Evolutionary conservation across 2,113 vertebrate species (phyloP), one percentile per base, ranked within the genome.

Genomic region (Cyprinodon brontotheroides): DNA sequence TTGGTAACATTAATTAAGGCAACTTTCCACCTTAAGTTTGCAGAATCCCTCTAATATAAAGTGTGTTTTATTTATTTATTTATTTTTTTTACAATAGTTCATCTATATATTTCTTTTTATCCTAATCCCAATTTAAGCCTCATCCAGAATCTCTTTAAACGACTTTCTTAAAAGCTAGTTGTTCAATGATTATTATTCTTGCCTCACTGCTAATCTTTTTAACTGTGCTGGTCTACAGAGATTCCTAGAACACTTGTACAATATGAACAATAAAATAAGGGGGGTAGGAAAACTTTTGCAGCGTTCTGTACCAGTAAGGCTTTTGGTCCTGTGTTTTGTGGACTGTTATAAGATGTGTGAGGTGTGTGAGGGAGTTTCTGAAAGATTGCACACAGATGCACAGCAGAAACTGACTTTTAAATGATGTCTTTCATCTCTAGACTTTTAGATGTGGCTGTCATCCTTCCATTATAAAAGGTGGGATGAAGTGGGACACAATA

Each of bases 371-470:
- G 20, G 70, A 20, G 47, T 50, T 53, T 50, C 57, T 61, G 45
- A 68, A n/a, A 53, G 53, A 59, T 69, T n/a, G 70, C 61, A 63
- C 68, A 80, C 62, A 80, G 75, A 80, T 71, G 66, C 81, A 78
- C 84, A 78, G 75, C 86, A 87, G 78, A 85, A 83, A 88, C 81
- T 78, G 77, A 74, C 86, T 89, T 91, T 82, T 91, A 91, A 93
- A 93, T 90, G 68, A 92, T 90, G 89, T 89, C 92, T 93, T 93
- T 93, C 89, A 93, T 93, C 89, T 91, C 82, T 80, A 75, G 84
- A 91, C 89, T 89, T n/a, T 91, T 91, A 93, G 84, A 91, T 89
- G 86, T 78, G 81, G 87, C 92, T 87, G 89, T 90, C 92, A 91
- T 70, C 79, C 82, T 84, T 89, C 84, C 87, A 90, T 91, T 89